Evolutionary conservation across 2,888 invertebrate species (phyloP), one percentile per base, ranked within the genome.

Genomic region (Drosophila setosimentum): DNA sequence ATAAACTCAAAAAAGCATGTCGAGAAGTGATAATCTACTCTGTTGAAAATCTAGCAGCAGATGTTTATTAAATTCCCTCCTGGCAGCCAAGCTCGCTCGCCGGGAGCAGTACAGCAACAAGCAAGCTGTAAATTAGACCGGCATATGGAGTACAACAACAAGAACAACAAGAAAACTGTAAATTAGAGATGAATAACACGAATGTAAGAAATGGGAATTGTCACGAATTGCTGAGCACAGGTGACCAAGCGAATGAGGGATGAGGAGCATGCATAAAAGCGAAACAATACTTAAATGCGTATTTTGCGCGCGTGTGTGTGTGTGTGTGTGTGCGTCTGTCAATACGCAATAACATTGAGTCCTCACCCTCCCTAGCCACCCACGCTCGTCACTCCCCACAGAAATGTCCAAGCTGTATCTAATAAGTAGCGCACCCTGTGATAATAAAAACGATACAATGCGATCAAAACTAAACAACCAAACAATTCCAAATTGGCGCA

Each of bases 21-120:
- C 81, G 81, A 58, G 61, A 69, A 78, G 83, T 86, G 83, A 86
- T 83, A 87, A 84, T 87, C 80, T 80, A 61, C 76, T 45, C 60
- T 69, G 82, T 74, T 68, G 61, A 61, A 85, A 60, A 66, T 57
- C 68, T 68, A 73, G 68, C 68, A 65, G 64, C 69, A 73, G 63
- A 68, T 78, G 65, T 69, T 63, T 66, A 76, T 76, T 64, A 64
- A 64, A 59, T 63, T 63, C 21, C 33, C 33, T 13, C 29, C 37
- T n/a, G 6, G n/a, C 60, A 35, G 54, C 10, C 18, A 32, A 45
- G 16, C 45, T 45, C 24, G 16, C 57, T 16, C 24, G 30, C 57
- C 16, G 45, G 35, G 53, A 45, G 57, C 32, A 30, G 18, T 48
- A 21, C 60, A 67, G 51, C 63, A 55, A 51, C 53, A 51, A 42